phyloP scores from a whole-genome alignment of 2,113 vertebrate species.

The Alces alces region DNA sequence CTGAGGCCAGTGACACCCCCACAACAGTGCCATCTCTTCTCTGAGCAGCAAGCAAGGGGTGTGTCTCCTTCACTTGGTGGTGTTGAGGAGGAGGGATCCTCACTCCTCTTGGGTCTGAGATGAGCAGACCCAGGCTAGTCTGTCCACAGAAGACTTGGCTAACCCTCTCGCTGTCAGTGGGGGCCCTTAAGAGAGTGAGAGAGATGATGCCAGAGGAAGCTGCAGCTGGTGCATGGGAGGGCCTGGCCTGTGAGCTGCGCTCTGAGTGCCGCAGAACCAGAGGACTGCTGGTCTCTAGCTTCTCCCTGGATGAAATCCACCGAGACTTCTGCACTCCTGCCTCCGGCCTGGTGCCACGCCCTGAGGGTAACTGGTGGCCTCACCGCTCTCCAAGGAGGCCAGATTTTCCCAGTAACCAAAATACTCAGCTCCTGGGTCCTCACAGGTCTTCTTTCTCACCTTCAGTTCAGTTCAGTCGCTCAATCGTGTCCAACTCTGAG shows the following conservation, averaged over 20 bases:
- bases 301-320: background rate
- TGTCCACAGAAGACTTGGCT: background rate
- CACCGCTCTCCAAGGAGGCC: background rate
- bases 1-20: background rate
- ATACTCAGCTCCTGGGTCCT: background rate
- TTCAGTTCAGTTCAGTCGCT: background rate
- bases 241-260: background rate
- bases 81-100: background rate
- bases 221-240: background rate
- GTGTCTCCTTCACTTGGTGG: background rate
- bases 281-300: background rate
- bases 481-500: too few species aligned
- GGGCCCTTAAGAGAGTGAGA: background rate
- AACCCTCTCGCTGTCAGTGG: background rate
- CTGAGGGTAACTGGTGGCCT: background rate
- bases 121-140: background rate
- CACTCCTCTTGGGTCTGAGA: background rate
- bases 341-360: background rate
- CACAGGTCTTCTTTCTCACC: background rate
- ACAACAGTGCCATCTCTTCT: background rate
- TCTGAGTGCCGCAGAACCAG: background rate
- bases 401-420: background rate
- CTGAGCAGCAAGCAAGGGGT: background rate
- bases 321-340: background rate
- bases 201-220: background rate